Evolutionary conservation across 2,113 vertebrate genomes (phyloP).

Genomic region (Gadus macrocephalus): DNA sequence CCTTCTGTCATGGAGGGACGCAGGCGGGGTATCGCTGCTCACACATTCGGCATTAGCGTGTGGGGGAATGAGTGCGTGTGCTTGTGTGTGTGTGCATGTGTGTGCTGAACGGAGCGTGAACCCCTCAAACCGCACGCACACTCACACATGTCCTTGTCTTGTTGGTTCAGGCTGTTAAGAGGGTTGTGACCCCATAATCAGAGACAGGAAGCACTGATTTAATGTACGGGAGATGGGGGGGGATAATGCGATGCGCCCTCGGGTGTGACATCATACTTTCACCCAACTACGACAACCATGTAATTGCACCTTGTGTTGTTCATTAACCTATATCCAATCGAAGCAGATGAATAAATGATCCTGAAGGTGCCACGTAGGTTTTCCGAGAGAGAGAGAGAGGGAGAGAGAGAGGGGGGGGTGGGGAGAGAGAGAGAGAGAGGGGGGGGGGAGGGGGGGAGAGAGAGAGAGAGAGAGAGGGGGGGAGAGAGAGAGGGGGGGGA

Average conservation of each 20-base stretch:
- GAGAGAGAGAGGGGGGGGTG: too few relatives aligned
- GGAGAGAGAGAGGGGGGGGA: too few relatives aligned
- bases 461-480: too few relatives aligned
- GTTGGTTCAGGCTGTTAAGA: slow-evolving; percentile 17
- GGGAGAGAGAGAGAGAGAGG: too few relatives aligned
- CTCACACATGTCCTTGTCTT: background rate
- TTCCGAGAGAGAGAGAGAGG: too few relatives aligned
- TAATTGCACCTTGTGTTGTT: slow-evolving; percentile 37
- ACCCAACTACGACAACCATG: slow-evolving; percentile 22
- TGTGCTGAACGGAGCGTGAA: slow-evolving; percentile 55
- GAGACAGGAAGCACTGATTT: slow-evolving; percentile 1
- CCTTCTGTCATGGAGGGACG: slow-evolving; percentile 25
- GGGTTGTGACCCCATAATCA: background rate
- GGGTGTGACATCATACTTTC: slow-evolving; percentile 14
- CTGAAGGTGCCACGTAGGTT: slow-evolving; percentile 47
- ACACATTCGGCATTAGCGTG: slow-evolving; percentile 35
- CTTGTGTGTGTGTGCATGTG: slow-evolving; percentile 12
- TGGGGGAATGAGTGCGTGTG: too few relatives aligned
- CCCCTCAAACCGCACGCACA: slow-evolving; percentile 19
- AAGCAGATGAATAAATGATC: slow-evolving; percentile 42
- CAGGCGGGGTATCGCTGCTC: slow-evolving; percentile 8
- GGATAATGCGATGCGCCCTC: slow-evolving; percentile 35
- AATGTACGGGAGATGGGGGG: background rate
- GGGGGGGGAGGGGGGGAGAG: too few relatives aligned
- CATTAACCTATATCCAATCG: slow-evolving; percentile 44